Base-by-base conservation (phyloP, 2,797 vertebrate genomes). In the Fundulus diaphanus region DNA sequence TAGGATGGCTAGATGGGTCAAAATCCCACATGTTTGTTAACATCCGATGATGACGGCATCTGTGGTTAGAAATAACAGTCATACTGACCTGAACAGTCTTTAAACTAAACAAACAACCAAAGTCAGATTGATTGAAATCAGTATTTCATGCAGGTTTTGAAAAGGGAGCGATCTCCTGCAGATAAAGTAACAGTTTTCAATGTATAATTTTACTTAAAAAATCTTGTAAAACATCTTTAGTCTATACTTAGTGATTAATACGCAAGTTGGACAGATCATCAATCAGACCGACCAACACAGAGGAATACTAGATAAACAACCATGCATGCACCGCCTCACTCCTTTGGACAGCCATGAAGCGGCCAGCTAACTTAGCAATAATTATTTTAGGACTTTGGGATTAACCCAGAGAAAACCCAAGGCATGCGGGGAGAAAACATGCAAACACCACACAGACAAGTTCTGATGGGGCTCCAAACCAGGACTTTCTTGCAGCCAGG, bases 11-110 rank as follows among this genome's bases (percentile, higher is more conserved):
- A 48, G 52, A 57, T 52, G 46, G 46, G 69, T 56, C 24, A 42
- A 68, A 74, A 54, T 68, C 51, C 37, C 37, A 18, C 40, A 29
- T 71, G 49, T n/a, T 57, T 71, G 49, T n/a, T 57, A 40, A 73
- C 54, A 73, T 74, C 33, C n/a, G 18, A 51, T 65, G 15, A 73
- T 73, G 40, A 33, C 16, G 9, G 24, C 51, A 57, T 57, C 66
- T 24, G 46, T 57, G 54, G 66, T 37, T 59, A 49, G 8, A 59
- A 40, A 20, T 13, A 68, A 48, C 35, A 13, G 27, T 56, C 49
- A 35, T 35, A 11, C 29, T 49, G 44, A 65, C 29, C n/a, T 42
- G 11, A 66, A 73, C 46, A n/a, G 27, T 5, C 11, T 31, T 13
- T 9, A 9, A n/a, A 22, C 27, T 33, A 52, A 24, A 69, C n/a